A percentile compares a stretch with the other conserved stretches of the same genome.
These are phyloP conservation scores for Philypnodon macrostomus DNA, from an alignment of 2,797 vertebrate genomes.

Conservation along the genomic window DNA sequence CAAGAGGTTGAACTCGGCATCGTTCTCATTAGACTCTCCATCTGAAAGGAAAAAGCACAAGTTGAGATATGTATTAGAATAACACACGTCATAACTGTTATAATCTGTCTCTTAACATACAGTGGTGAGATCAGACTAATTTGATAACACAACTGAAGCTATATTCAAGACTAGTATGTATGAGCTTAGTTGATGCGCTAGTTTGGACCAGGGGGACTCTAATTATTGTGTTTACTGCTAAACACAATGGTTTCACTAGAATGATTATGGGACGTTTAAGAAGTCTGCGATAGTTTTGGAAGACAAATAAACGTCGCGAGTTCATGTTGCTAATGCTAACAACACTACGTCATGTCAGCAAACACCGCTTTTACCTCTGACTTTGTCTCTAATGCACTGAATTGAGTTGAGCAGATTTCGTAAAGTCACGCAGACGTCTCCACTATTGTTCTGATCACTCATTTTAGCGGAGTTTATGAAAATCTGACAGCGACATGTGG, in stretches of 20 bases:
- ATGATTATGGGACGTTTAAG: no score
- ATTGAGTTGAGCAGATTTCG: constrained; percentile 70
- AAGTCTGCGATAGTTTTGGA: no score
- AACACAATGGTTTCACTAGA: no score
- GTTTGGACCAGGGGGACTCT: no score
- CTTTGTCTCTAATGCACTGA: constrained; percentile 66
- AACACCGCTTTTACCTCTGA: constrained; percentile 58
- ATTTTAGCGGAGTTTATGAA: constrained; percentile 30
- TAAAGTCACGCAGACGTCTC: constrained; percentile 52
- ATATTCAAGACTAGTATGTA: no score
- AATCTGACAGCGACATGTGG: neutral
- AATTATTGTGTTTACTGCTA: no score
- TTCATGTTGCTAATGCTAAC: neutral
- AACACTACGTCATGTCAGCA: neutral
- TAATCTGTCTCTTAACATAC: no score
- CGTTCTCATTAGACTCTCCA: constrained; percentile 80
- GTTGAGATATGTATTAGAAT: neutral
- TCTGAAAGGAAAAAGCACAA: constrained; percentile 51
- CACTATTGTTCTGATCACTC: constrained; percentile 51
- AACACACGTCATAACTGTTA: no score
- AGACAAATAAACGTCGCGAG: neutral
- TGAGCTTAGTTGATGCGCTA: no score
- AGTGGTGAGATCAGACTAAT: no score
- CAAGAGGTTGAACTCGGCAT: constrained; percentile 76
- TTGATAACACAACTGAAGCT: no score